Percentiles rank a stretch among this genome's conserved stretches.
Conservation (phyloP, 1,140 invertebrate species). For the Ips typographus region DNA sequence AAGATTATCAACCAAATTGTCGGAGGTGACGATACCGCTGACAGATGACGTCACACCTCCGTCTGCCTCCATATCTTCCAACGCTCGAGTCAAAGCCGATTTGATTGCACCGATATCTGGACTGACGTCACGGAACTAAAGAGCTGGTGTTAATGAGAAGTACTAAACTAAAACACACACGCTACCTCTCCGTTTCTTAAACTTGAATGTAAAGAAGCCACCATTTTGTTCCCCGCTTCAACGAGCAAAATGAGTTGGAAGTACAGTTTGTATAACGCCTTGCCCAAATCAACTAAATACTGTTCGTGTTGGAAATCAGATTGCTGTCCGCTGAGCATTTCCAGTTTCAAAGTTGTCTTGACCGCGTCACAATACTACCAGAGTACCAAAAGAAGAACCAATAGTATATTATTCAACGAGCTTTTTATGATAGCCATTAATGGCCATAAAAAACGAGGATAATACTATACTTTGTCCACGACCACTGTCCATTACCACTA, state of each 20-base stretch:
- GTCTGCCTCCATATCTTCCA: conserved; percentile 61
- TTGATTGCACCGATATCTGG: conserved; percentile 58
- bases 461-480: no score
- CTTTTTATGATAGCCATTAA: no score
- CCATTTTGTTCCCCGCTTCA: conserved; percentile 90
- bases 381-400: conserved; percentile 4
- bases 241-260: conserved; percentile 89
- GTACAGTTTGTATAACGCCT: conserved; percentile 87
- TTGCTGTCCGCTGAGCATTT: conserved; percentile 66
- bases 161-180: neutral
- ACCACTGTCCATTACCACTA: no score
- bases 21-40: conserved; percentile 49
- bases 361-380: conserved; percentile 56
- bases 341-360: conserved; percentile 73
- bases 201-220: conserved; percentile 62
- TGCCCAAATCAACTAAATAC: conserved; percentile 73
- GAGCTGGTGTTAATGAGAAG: conserved; percentile 16
- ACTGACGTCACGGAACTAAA: conserved; percentile 60
- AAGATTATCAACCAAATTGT: conserved; percentile 57
- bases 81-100: conserved; percentile 56
- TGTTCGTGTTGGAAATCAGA: conserved; percentile 61
- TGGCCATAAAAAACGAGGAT: no score
- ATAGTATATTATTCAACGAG: neutral
- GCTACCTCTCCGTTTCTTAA: conserved; percentile 56
- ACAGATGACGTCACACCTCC: conserved; percentile 57